Conservation (phyloP, 2,113 vertebrate species). For the Choloepus hoffmanni region DNA sequence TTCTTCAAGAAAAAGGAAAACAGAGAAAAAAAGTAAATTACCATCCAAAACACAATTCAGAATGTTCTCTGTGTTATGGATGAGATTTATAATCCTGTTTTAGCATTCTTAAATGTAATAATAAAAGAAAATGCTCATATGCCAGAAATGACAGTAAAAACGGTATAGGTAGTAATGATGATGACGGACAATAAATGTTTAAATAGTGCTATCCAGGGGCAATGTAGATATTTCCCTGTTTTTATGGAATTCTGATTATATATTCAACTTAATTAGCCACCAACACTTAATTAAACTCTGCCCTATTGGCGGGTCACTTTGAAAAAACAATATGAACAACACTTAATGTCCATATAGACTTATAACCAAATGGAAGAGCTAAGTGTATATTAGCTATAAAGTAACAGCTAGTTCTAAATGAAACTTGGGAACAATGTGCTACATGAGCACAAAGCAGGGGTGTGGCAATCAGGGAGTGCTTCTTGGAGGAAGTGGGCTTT, state of each 20-base stretch:
- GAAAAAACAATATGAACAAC: not conserved
- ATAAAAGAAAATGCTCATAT: conserved; percentile 25
- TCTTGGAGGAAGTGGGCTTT: not conserved
- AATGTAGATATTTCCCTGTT: not conserved
- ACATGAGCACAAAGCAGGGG: not conserved
- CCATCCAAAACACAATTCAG: conserved; percentile 19
- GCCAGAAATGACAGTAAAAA: conserved; percentile 55
- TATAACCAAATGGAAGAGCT: not conserved
- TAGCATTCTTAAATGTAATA: conserved; percentile 58
- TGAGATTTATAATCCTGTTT: conserved; percentile 3
- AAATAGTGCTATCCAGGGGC: not conserved
- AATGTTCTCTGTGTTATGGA: conserved; percentile 43
- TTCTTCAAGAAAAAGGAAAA: conserved; percentile 63
- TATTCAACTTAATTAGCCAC: not conserved
- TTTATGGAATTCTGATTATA: not conserved
- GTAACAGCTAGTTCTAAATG: not conserved
- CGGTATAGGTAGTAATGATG: not conserved
- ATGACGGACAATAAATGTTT: not conserved
- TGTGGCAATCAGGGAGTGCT: not conserved
- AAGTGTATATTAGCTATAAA: not conserved
- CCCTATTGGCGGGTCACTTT: not conserved
- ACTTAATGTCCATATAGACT: not conserved
- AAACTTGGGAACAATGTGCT: not conserved
- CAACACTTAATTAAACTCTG: not conserved
- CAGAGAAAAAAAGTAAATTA: conserved; percentile 44